These are phyloP conservation scores for Naja naja DNA, from an alignment of 2,113 vertebrate genomes.

Conservation along the genomic window DNA sequence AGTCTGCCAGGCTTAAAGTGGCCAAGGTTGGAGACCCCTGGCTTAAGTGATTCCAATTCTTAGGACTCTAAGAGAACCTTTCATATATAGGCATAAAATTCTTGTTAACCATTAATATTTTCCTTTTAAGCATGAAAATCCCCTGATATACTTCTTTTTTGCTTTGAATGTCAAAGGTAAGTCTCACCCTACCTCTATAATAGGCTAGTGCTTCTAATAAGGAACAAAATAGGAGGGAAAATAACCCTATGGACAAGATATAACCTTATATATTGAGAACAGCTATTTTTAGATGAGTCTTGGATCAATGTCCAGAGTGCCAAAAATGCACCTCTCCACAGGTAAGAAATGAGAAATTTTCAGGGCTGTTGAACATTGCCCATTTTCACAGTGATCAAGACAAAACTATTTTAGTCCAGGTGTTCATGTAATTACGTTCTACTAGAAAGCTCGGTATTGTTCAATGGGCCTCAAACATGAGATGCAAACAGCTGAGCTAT, in stretches of 20 bases:
- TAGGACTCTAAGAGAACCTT: not conserved
- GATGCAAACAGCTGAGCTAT: not conserved
- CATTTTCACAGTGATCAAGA: constrained; percentile 5
- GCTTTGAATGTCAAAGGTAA: not conserved
- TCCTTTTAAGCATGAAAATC: not conserved
- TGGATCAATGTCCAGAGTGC: not conserved
- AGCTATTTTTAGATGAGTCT: not conserved
- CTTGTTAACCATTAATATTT: not conserved
- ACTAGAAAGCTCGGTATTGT: constrained; percentile 5
- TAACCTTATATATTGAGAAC: not conserved
- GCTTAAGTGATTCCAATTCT: not conserved
- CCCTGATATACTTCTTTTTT: not conserved
- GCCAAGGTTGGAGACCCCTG: too few species aligned
- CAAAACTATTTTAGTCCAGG: not conserved
- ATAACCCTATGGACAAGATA: not conserved
- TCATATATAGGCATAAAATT: not conserved
- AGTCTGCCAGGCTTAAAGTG: too few species aligned
- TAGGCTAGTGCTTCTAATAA: not conserved
- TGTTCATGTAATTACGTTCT: constrained; percentile 1
- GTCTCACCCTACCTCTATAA: not conserved
- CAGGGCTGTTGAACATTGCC: not conserved
- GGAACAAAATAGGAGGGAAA: not conserved
- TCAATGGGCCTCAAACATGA: not conserved
- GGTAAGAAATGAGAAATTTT: constrained; percentile 28
- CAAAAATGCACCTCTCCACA: not conserved